These are phyloP conservation scores for Cochlearius cochlearius DNA, from an alignment of 2,113 vertebrate genomes.

Conservation along the genomic window DNA sequence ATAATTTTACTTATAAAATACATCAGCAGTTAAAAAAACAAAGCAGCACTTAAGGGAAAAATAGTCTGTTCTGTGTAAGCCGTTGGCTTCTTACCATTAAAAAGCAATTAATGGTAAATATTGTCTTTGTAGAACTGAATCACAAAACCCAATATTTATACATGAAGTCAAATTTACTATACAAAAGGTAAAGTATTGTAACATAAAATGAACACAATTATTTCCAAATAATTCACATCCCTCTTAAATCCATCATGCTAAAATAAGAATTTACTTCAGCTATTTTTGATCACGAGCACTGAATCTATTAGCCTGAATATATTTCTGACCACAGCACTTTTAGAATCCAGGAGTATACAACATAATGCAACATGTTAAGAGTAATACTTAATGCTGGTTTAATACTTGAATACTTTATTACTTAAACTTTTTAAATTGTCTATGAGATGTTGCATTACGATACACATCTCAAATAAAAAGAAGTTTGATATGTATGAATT, in stretches of 20 bases:
- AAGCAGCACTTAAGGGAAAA: accelerated
- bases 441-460: neutral
- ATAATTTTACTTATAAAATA: neutral
- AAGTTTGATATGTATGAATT: neutral
- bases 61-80: neutral
- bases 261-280: neutral
- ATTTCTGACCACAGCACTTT: neutral
- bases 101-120: neutral
- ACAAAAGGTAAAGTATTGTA: neutral
- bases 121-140: neutral
- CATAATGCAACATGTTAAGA: neutral
- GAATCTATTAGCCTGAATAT: neutral
- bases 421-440: neutral
- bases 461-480: neutral
- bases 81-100: neutral
- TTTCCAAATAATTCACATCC: neutral
- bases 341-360: neutral
- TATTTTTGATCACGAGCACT: neutral
- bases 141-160: neutral
- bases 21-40: neutral
- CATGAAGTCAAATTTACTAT: neutral
- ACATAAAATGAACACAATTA: neutral
- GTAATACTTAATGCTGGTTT: neutral
- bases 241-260: neutral
- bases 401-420: neutral